Base-by-base conservation (phyloP, 2,113 vertebrate species). In the Okapia johnstoni region DNA sequence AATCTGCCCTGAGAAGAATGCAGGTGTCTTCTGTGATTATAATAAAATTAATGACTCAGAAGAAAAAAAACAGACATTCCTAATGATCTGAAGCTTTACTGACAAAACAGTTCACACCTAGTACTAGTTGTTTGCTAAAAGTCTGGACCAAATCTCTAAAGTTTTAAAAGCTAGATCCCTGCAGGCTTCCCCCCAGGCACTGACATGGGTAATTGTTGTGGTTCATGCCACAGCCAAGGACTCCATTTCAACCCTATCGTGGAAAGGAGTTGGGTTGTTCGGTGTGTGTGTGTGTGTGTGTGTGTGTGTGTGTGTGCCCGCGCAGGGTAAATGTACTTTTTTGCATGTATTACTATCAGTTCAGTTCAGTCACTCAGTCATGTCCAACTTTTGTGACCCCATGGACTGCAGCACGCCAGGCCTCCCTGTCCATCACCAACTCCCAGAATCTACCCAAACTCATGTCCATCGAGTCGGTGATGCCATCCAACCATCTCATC, bases 21-120 rank as follows among this genome's bases (percentile, higher is more conserved):
- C 90, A 95, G 85, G 94, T 94, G 66, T 83, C 73, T 96, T 95
- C 87, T 96, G 54, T 96, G 85, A 86, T 94, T 95, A 90, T 94
- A 94, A 96, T 85, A 91, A 60, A 61, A 91, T 91, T 88, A 96
- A 93, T 97, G 95, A 97, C 90, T 96, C 97, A 96, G 95, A 96
- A 95, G 88, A 88, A 97, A 93, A 97, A 96, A 97, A 60, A 2
- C 80, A 97, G 89, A 94, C 85, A 86, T 85, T 91, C 91, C 88
- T 98, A 96, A 97, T 89, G 79, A 93, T 57, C n/a, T 84, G 79
- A 87, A 93, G 54, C 88, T 89, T 93, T 98, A 96, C 87, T 96
- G 96, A 97, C 77, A 95, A 95, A 97, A 96, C 70, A 96, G 88
- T 96, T 97, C 84, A 97, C 92, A 96, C 85, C 36, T 85, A 91